Evolutionary conservation across 2,888 invertebrate genomes (phyloP).

Genomic region (Ernsta delagoae): DNA sequence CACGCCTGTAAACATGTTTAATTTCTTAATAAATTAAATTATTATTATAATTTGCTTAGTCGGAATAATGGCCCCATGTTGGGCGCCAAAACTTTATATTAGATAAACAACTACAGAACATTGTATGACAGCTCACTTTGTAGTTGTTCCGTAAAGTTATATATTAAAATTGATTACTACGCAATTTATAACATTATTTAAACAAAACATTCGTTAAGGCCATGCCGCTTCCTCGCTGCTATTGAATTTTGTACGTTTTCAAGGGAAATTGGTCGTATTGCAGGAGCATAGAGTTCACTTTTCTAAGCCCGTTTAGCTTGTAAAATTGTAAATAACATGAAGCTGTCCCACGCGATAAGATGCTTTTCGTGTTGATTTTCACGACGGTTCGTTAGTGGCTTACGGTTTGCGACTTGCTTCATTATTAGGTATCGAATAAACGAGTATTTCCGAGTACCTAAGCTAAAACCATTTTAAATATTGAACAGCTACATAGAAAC

Average conservation of each 20-base stretch:
- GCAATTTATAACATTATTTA: too few species aligned
- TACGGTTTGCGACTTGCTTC: neutral
- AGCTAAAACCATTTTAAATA: too few species aligned
- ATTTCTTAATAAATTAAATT: too few species aligned
- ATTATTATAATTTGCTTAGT: slow-evolving; percentile 13
- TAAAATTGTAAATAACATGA: slow-evolving; percentile 20
- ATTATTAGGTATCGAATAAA: neutral
- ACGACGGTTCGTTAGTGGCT: slow-evolving; percentile 20
- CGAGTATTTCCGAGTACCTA: too few species aligned
- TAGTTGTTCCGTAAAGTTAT: too few species aligned
- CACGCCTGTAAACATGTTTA: slow-evolving; percentile 59
- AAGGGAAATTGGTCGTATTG: neutral
- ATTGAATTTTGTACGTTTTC: too few species aligned
- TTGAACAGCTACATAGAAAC: too few species aligned
- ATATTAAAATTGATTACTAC: too few species aligned
- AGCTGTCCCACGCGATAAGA: slow-evolving; percentile 34
- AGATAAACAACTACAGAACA: too few species aligned
- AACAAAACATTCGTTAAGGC: too few species aligned
- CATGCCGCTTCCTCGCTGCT: too few species aligned
- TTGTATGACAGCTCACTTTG: too few species aligned
- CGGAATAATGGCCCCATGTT: neutral
- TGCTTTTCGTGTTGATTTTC: slow-evolving; percentile 37
- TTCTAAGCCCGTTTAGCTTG: neutral
- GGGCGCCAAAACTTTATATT: neutral
- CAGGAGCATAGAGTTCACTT: neutral